phyloP scores from a whole-genome alignment of 2,888 invertebrate genomes.

The Pristionchus fissidentatus region DNA sequence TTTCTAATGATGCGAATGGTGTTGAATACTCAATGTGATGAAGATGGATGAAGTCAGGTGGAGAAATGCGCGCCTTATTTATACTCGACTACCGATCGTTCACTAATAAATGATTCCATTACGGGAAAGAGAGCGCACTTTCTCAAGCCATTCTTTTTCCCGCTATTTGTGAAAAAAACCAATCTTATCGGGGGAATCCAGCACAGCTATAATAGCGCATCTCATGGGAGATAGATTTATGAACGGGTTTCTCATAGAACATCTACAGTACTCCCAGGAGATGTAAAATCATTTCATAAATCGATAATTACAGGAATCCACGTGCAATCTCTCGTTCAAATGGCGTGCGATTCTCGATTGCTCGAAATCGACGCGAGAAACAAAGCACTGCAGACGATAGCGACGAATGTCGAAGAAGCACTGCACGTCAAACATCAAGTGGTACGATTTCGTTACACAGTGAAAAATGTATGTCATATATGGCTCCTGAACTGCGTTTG shows the following conservation, averaged over 20 bases:
- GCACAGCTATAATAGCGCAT: too few relatives aligned
- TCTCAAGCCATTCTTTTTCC: too few relatives aligned
- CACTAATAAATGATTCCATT: not conserved
- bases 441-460: too few relatives aligned
- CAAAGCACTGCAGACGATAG: slow-evolving; percentile 74
- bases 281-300: not conserved
- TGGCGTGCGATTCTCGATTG: slow-evolving; percentile 75
- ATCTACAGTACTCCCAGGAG: not conserved
- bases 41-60: not conserved
- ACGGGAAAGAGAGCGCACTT: not conserved
- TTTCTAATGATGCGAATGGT: not conserved
- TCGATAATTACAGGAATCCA: slow-evolving; percentile 75
- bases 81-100: not conserved
- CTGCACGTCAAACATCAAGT: slow-evolving; percentile 75
- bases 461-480: too few relatives aligned
- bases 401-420: slow-evolving; percentile 75
- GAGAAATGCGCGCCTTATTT: not conserved
- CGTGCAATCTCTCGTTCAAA: slow-evolving; percentile 75
- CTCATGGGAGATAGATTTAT: too few relatives aligned
- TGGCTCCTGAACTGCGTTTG: not conserved
- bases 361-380: slow-evolving; percentile 73
- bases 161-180: too few relatives aligned
- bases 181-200: too few relatives aligned
- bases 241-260: not conserved
- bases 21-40: slow-evolving; percentile 13